These are phyloP conservation scores for Catharus ustulatus DNA, from an alignment of 2,797 vertebrate species.

Conservation along the genomic window DNA sequence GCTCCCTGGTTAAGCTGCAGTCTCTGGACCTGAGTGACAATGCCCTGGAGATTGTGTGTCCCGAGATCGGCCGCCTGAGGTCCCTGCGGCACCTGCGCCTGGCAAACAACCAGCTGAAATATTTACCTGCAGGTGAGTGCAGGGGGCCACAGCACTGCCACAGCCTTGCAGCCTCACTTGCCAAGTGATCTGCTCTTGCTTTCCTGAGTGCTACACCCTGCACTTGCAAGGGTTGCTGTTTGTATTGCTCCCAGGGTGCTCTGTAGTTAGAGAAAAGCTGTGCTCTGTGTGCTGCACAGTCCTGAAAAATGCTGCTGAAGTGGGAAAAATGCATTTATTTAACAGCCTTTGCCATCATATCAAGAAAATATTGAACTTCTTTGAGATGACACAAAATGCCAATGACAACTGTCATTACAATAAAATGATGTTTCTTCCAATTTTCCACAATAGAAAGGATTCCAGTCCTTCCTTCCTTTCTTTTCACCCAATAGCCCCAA, in stretches of 20 bases:
- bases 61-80: conserved; percentile 92
- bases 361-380: not conserved
- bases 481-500: not conserved
- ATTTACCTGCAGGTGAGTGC: conserved; percentile 88
- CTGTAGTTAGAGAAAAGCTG: not conserved
- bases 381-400: not conserved
- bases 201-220: not conserved
- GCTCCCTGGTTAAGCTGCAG: conserved; percentile 90
- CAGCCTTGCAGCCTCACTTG: not conserved
- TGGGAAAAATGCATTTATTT: not conserved
- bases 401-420: not conserved
- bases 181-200: not conserved
- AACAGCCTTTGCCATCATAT: not conserved
- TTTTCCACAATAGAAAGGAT: not conserved
- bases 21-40: conserved; percentile 96
- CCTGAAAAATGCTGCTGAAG: not conserved
- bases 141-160: not conserved
- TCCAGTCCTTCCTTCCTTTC: not conserved
- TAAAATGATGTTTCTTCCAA: not conserved
- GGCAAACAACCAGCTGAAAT: conserved; percentile 92
- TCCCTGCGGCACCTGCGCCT: conserved; percentile 91
- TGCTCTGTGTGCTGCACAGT: not conserved
- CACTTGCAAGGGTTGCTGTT: not conserved
- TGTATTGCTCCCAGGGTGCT: not conserved
- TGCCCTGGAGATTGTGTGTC: conserved; percentile 91